These are phyloP conservation scores for Synergus itoensis DNA, from an alignment of 2,888 invertebrate genomes.

Conservation along the genomic window DNA sequence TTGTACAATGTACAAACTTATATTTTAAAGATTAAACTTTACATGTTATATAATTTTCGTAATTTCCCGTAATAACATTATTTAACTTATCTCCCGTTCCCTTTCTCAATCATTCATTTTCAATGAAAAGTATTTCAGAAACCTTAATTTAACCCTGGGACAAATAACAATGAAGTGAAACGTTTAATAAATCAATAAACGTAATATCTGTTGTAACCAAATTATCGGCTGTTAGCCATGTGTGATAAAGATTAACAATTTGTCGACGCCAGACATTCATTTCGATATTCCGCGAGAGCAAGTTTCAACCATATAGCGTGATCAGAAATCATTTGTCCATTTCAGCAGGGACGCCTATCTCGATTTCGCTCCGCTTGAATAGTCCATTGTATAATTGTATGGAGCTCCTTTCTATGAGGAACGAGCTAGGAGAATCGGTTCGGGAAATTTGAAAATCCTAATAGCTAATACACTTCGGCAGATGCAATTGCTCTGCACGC, in stretches of 20 bases:
- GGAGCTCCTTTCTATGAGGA: conserved; percentile 19
- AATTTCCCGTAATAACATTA: neutral
- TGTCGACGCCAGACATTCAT: conserved; percentile 37
- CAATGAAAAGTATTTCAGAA: neutral
- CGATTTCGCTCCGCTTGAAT: conserved; percentile 36
- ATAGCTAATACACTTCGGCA: neutral
- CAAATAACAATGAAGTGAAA: conserved; percentile 14
- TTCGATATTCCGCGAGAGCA: conserved; percentile 34
- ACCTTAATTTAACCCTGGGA: neutral
- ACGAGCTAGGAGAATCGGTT: conserved; percentile 5
- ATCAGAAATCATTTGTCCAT: conserved; percentile 40
- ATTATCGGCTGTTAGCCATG: conserved; percentile 29
- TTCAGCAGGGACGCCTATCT: conserved; percentile 38
- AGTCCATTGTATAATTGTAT: conserved; percentile 34
- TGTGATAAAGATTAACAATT: conserved; percentile 40
- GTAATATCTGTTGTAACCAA: neutral
- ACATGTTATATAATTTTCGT: neutral
- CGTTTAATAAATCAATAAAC: conserved; percentile 37
- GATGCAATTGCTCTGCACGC: neutral
- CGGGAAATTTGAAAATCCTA: conserved; percentile 23
- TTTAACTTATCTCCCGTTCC: neutral
- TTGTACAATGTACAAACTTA: neutral
- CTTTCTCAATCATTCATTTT: conserved; percentile 2
- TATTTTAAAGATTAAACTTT: neutral
- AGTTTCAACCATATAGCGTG: conserved; percentile 33